Evolutionary conservation across 2,888 invertebrate species (phyloP).

Genomic region (Cyrtodaria siliqua): DNA sequence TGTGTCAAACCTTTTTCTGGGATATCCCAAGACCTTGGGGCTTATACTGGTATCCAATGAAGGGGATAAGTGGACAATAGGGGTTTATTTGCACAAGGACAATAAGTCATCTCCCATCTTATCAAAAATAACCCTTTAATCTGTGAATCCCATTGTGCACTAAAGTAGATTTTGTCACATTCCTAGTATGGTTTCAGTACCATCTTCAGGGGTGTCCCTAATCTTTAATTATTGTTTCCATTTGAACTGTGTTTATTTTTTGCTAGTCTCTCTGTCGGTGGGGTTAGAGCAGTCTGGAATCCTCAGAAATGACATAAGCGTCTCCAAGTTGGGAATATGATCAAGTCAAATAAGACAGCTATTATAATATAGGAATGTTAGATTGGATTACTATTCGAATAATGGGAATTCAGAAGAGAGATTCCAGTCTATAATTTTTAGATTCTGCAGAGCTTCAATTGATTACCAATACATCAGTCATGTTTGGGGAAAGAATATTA

Average conservation of each 20-base stretch:
- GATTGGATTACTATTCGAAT: no score
- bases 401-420: no score
- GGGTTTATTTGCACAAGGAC: neutral
- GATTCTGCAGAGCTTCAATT: no score
- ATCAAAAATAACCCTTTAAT: slow-evolving; percentile 4
- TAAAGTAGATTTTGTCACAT: neutral
- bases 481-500: no score
- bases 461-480: no score
- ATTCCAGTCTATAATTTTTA: no score
- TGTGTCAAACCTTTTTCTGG: slow-evolving; percentile 8
- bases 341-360: no score
- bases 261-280: neutral
- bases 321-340: no score
- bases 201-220: neutral
- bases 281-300: no score
- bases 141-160: slow-evolving; percentile 24
- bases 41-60: neutral
- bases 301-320: no score
- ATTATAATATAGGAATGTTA: no score
- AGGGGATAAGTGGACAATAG: slow-evolving; percentile 7
- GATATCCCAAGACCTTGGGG: no score
- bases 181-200: neutral
- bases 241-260: slow-evolving; percentile 3
- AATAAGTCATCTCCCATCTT: neutral
- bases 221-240: slow-evolving; percentile 16